Conservation (phyloP, 2,888 invertebrate genomes). For the Hirtodrosophila confusa region DNA sequence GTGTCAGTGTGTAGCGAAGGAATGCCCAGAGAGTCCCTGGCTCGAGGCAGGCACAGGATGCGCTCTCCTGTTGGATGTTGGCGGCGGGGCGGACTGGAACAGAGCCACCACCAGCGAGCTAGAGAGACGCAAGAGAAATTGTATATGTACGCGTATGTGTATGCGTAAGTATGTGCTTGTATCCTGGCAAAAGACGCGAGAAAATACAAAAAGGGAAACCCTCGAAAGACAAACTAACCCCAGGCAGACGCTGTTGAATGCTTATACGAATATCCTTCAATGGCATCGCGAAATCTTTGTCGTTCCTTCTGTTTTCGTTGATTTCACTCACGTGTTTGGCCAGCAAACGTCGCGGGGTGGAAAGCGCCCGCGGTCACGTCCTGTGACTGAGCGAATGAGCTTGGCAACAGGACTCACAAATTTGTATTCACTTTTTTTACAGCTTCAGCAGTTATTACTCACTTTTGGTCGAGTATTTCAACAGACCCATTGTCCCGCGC, state of each 20-base stretch:
- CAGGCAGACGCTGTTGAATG: slow-evolving; percentile 35
- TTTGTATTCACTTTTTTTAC: slow-evolving; percentile 17
- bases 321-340: slow-evolving; percentile 71
- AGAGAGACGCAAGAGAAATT: slow-evolving; percentile 16
- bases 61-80: slow-evolving; percentile 53
- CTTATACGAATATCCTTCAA: slow-evolving; percentile 13
- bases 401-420: slow-evolving; percentile 46
- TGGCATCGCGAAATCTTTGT: slow-evolving; percentile 51
- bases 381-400: slow-evolving; percentile 37
- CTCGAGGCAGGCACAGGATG: slow-evolving; percentile 42
- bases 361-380: slow-evolving; percentile 53
- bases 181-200: slow-evolving; percentile 46
- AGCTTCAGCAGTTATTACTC: slow-evolving; percentile 40
- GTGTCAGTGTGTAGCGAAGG: slow-evolving; percentile 78
- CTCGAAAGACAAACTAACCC: slow-evolving; percentile 61
- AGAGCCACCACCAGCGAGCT: slow-evolving; percentile 36
- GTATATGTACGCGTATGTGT: slow-evolving; percentile 4
- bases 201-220: slow-evolving; percentile 35
- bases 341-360: slow-evolving; percentile 78
- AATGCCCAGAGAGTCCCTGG: slow-evolving; percentile 62
- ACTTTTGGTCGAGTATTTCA: slow-evolving; percentile 22
- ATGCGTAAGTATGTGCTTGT: slow-evolving; percentile 8
- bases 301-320: slow-evolving; percentile 39
- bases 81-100: slow-evolving; percentile 40
- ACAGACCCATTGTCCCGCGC: slow-evolving; percentile 5